Evolutionary conservation across 2,797 vertebrate species (phyloP), one percentile per base, ranked within the genome.

Genomic region (Selene dorsalis): DNA sequence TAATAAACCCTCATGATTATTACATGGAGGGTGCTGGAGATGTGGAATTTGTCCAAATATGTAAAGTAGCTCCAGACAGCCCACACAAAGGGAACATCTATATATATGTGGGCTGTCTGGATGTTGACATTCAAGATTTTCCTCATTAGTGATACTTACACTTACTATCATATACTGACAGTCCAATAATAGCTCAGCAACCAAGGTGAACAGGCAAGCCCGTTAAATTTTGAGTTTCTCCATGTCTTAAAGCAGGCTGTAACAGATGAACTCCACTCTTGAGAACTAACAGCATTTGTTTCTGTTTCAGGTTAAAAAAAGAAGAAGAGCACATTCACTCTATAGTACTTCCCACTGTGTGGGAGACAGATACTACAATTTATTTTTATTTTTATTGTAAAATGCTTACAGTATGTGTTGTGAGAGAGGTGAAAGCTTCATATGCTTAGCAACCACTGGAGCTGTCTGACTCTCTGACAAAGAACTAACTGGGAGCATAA

Each of bases 1-100:
- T 75, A 76, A 79, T 80, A 73, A 83, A 83, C 55, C 38, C 43
- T 69, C 22, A 80, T 83, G 43, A 78, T 78, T 73, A 47, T 76
- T 80, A 69, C 41, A 83, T 61, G 62, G 43, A 60, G n/a, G 61
- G 28, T 60, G 32, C 69, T 59, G 56, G 30, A 68, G 60, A 38
- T 57, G 30, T 64, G 12, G 38, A 50, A 55, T 62, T 50, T 2
- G 24, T 2, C 50, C 64, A 28, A 60, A 61, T 43, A 32, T 22
- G 41, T 60, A 56, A 41, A 56, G 39, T 63, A 53, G 35, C 3
- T 3, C 26, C 32, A 35, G 32, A 32, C 3, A 47, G 22, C 16
- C 11, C 24, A 38, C 12, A 41, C 4, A 14, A 35, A 32, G 12
- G 12, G 22, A 66, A 14, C 38, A 16, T 38, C 13, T 53, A 9